phyloP scores from a whole-genome alignment of 92 coral and sea anemone genomes.

The Zoanthus gigantus region DNA sequence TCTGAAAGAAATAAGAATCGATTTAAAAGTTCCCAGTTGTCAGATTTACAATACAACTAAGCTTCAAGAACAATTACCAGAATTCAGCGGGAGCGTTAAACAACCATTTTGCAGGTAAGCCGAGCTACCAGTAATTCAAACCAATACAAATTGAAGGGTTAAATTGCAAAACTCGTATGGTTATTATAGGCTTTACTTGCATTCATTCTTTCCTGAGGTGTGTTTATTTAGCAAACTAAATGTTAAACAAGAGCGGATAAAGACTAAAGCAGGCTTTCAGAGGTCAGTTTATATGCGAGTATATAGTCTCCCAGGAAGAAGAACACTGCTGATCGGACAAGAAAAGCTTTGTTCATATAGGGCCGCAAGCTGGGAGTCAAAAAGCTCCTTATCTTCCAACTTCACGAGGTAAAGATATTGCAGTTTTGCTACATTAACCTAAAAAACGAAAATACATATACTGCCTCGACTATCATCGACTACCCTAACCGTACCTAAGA shows the following conservation, averaged over 20 bases:
- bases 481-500: background rate
- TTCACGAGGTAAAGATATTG: conserved; percentile 16
- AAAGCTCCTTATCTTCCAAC: background rate
- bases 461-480: background rate
- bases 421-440: background rate
- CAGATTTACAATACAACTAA: background rate
- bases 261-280: conserved; percentile 31
- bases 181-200: conserved; percentile 38
- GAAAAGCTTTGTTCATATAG: background rate
- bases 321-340: background rate
- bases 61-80: conserved; percentile 40
- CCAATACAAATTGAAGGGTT: conserved; percentile 42
- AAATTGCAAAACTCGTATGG: conserved; percentile 43
- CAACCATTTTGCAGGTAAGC: conserved; percentile 4
- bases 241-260: conserved; percentile 41
- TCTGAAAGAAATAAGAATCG: conserved; percentile 12
- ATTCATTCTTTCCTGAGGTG: conserved; percentile 39
- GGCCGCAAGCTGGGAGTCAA: background rate
- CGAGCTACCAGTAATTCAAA: conserved; percentile 38
- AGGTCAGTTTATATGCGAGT: conserved; percentile 24
- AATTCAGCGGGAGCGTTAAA: conserved; percentile 27
- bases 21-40: conserved; percentile 22
- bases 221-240: conserved; percentile 46
- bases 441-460: background rate
- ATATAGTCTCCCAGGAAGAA: conserved; percentile 41